Evolutionary conservation across 2,113 vertebrate genomes (phyloP).

Genomic region (Apaloderma vittatum): DNA sequence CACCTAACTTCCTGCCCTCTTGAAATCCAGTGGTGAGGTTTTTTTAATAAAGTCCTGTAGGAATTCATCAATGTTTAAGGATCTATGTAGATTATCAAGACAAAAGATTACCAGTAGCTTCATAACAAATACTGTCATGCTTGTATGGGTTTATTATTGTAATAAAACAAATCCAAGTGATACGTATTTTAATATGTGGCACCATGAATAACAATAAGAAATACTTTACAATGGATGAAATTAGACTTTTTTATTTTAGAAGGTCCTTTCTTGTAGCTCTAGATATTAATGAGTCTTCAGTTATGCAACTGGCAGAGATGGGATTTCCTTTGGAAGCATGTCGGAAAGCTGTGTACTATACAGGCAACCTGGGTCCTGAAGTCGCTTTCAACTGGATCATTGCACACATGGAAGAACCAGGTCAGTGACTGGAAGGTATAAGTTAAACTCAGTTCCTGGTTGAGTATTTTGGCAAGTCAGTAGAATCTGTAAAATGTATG

Average conservation of each 20-base stretch:
- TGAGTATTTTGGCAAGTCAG: background rate
- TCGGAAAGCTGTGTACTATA: conserved; percentile 97
- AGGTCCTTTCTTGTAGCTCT: conserved; percentile 82
- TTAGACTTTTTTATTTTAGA: background rate
- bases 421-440: conserved; percentile 74
- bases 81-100: background rate
- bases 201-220: background rate
- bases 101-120: background rate
- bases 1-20: background rate
- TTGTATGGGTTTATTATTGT: background rate
- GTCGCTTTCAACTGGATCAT: conserved; percentile 99
- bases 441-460: background rate
- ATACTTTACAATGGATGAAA: background rate
- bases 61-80: background rate
- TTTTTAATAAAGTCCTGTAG: background rate
- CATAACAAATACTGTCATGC: background rate
- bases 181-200: background rate
- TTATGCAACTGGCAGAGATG: conserved; percentile 99
- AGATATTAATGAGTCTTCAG: conserved; percentile 94
- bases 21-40: background rate
- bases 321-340: conserved; percentile 97
- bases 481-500: background rate
- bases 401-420: conserved; percentile 98
- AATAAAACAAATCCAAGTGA: background rate
- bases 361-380: conserved; percentile 95